A percentile compares a stretch with the other conserved stretches of the same genome.
Conservation (phyloP, 2,113 vertebrate species). For the Pelmatolapia mariae region DNA sequence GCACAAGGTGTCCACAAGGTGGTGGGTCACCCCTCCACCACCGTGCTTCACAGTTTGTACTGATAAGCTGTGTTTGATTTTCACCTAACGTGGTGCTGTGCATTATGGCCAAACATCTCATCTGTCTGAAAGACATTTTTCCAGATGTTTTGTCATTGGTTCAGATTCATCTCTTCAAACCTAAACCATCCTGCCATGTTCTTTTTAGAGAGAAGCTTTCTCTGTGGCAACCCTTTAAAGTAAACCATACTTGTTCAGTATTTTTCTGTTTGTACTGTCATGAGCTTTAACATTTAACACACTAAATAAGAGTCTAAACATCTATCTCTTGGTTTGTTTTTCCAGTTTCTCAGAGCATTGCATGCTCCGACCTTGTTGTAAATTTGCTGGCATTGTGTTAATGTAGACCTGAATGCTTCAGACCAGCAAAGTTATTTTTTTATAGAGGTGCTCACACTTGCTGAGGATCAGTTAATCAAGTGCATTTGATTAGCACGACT, state of each 20-base stretch:
- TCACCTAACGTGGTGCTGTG: neutral
- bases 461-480: neutral
- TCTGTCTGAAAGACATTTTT: neutral
- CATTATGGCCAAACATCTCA: neutral
- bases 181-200: neutral
- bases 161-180: neutral
- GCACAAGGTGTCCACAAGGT: neutral
- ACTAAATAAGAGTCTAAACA: neutral
- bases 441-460: neutral
- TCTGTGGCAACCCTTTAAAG: neutral
- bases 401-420: neutral
- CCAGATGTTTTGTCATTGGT: neutral
- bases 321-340: neutral
- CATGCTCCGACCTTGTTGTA: neutral
- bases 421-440: neutral
- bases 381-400: neutral
- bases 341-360: neutral
- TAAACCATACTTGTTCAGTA: neutral
- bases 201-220: fast-evolving
- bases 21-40: neutral
- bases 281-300: neutral
- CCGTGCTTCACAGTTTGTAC: neutral
- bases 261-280: neutral
- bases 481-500: neutral
- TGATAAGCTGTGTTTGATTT: neutral